A percentile compares a stretch with the other conserved stretches of the same genome.
Conservation (phyloP, 2,113 vertebrate genomes). For the Pyrgilauda ruficollis region DNA sequence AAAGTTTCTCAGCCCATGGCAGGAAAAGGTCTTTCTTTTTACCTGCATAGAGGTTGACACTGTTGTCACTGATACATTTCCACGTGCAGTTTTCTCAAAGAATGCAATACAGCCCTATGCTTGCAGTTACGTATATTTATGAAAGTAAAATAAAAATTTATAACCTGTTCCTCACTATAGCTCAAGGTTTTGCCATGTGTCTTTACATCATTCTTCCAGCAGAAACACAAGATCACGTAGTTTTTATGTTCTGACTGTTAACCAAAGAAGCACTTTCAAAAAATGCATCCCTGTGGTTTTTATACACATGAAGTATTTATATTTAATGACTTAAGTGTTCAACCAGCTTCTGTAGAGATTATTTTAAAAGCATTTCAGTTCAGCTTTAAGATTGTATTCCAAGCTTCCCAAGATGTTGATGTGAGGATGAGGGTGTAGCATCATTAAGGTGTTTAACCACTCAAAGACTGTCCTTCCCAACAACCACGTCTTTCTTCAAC, state of each 20-base stretch:
- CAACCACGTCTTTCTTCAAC: not conserved
- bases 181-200: not conserved
- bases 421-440: not conserved
- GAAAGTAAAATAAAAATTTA: not conserved
- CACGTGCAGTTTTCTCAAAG: not conserved
- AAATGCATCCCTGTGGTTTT: not conserved
- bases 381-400: not conserved
- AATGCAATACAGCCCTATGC: not conserved
- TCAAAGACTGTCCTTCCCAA: not conserved
- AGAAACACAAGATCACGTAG: not conserved
- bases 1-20: not conserved
- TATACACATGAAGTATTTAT: not conserved
- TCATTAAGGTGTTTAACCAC: not conserved
- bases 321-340: not conserved
- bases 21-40: not conserved
- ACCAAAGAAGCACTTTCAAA: not conserved
- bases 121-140: not conserved
- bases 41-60: not conserved
- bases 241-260: not conserved
- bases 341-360: not conserved
- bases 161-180: not conserved
- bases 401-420: not conserved
- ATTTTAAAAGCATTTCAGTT: not conserved
- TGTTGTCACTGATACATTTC: not conserved
- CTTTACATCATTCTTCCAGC: not conserved